Percentiles rank a stretch among this genome's conserved stretches.
phyloP scores from a whole-genome alignment of 2,113 vertebrate genomes.

The Octodon degus region DNA sequence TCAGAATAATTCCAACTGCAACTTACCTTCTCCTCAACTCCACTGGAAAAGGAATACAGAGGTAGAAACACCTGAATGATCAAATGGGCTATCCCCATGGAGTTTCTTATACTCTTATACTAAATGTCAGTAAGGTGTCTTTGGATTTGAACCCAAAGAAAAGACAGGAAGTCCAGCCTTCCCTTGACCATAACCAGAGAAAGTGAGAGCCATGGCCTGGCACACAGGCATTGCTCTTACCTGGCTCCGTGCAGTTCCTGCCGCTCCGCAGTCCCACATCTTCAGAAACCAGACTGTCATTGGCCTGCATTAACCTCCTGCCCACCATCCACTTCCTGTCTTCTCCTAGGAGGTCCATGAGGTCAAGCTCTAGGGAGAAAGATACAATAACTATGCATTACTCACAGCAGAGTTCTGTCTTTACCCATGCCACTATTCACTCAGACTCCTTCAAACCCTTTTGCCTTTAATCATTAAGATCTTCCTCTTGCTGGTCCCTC shows the following conservation, averaged over 20 bases:
- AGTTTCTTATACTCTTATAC: background rate
- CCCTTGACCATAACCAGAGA: background rate
- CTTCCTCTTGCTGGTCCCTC: background rate
- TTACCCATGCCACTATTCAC: background rate
- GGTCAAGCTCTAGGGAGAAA: conserved; percentile 85
- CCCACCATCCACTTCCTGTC: conserved; percentile 86
- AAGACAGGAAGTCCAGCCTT: background rate
- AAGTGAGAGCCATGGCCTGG: background rate
- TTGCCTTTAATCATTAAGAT: background rate
- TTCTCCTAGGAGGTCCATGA: conserved; percentile 84
- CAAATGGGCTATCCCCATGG: background rate
- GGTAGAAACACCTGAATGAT: background rate
- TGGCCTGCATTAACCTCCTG: conserved; percentile 91
- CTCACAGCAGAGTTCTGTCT: background rate
- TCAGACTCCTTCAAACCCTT: background rate
- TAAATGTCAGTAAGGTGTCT: background rate
- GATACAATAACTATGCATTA: background rate
- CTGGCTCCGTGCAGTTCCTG: conserved; percentile 98
- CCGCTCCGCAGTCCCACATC: conserved; percentile 65
- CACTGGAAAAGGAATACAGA: background rate
- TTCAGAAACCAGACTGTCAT: conserved; percentile 83
- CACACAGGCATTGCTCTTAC: conserved; percentile 81
- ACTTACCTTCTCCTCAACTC: conserved; percentile 34
- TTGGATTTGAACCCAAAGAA: conserved; percentile 27
- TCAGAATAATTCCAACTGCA: background rate